phyloP scores from a whole-genome alignment of 2,113 vertebrate species.

The Callithrix jacchus region DNA sequence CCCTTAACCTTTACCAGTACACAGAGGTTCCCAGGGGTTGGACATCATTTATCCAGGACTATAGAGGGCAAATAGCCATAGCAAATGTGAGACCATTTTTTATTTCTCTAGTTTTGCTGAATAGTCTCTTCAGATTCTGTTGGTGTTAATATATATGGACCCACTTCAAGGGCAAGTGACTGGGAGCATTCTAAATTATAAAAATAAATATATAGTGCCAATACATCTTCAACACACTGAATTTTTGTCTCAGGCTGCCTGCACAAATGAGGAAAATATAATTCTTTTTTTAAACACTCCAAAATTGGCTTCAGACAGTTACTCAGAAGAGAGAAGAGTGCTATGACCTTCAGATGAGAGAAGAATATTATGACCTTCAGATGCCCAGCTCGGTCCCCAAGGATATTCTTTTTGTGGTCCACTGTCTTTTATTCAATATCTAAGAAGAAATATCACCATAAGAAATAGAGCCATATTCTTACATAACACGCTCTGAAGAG shows the following conservation, averaged over 20 bases:
- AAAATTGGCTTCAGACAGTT: conserved; percentile 19
- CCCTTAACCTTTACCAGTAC: conserved; percentile 58
- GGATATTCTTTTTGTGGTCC: background rate
- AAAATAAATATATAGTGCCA: conserved; percentile 62
- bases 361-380: background rate
- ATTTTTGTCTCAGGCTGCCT: conserved; percentile 19
- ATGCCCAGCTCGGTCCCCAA: background rate
- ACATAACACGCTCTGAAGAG: background rate
- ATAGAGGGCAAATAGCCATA: conserved; percentile 53
- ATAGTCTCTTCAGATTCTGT: conserved; percentile 20
- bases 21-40: conserved; percentile 42
- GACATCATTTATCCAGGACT: conserved; percentile 69
- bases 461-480: background rate
- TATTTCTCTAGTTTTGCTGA: conserved; percentile 55
- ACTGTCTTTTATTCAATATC: background rate
- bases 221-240: background rate
- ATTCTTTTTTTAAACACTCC: conserved; percentile 11
- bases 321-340: background rate
- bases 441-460: background rate
- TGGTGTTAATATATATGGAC: conserved; percentile 23
- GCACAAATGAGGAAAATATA: conserved; percentile 7
- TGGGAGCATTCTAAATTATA: conserved; percentile 29
- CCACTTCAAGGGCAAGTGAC: background rate
- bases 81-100: conserved; percentile 44
- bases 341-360: background rate